Conservation (phyloP, 2,888 invertebrate genomes). For the Alcis repandata region DNA sequence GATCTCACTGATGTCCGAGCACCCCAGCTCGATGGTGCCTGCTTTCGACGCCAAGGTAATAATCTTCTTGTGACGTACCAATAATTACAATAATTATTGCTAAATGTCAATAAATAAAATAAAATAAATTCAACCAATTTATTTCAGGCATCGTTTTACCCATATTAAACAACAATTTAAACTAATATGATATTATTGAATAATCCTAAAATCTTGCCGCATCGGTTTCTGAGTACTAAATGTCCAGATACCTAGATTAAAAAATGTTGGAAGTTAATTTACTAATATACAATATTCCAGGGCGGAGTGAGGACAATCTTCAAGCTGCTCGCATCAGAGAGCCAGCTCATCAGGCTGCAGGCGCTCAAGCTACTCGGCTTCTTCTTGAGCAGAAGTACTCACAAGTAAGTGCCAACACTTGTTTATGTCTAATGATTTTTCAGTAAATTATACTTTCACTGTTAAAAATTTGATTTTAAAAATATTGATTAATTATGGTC, state of each 20-base stretch:
- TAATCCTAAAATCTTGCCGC: no score
- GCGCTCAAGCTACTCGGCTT: constrained; percentile 98
- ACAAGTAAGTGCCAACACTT: constrained; percentile 89
- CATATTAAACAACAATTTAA: no score
- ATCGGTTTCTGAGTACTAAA: no score
- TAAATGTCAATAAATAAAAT: no score
- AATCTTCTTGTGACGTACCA: neutral
- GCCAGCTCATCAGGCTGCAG: constrained; percentile 97
- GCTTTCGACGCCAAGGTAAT: constrained; percentile 96
- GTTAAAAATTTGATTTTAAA: no score
- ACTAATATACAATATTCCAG: constrained; percentile 53
- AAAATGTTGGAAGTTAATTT: neutral
- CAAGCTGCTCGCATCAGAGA: constrained; percentile 97
- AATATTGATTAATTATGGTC: no score
- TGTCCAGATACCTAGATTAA: no score
- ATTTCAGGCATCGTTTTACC: no score
- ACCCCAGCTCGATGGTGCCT: constrained; percentile 99
- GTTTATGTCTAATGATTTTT: no score
- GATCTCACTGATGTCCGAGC: constrained; percentile 98
- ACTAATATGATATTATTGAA: no score
- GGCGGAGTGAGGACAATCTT: constrained; percentile 98
- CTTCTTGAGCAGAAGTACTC: constrained; percentile 98
- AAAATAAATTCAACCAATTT: no score
- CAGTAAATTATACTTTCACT: no score
- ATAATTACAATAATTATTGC: neutral